Percentiles rank a stretch among this genome's conserved stretches.
Evolutionary conservation across 2,888 invertebrate genomes (phyloP).

Genomic region (Troides aeacus): DNA sequence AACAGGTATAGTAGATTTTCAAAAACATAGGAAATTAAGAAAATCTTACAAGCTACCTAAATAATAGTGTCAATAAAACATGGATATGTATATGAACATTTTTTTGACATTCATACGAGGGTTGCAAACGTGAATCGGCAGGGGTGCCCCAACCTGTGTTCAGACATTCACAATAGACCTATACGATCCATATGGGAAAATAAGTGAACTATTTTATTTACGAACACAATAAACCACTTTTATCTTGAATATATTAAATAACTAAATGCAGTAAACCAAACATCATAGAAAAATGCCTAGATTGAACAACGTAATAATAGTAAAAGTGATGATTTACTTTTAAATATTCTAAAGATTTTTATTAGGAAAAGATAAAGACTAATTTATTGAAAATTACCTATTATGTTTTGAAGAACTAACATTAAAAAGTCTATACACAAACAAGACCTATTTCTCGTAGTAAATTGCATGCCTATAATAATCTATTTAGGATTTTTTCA

Average conservation of each 20-base stretch:
- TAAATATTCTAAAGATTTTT: no score
- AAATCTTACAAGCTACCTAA: slow-evolving; percentile 4
- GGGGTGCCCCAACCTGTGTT: slow-evolving; percentile 65
- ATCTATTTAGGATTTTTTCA: no score
- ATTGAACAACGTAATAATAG: no score
- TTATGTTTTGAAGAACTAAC: no score
- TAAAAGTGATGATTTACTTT: no score
- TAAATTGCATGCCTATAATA: no score
- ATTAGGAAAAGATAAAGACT: no score
- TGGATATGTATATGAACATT: slow-evolving; percentile 43
- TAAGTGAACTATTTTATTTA: slow-evolving; percentile 78
- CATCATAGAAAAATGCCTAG: neutral
- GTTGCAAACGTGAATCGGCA: slow-evolving; percentile 57
- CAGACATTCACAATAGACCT: slow-evolving; percentile 57
- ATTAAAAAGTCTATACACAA: no score
- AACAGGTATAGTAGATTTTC: no score
- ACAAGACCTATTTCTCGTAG: no score
- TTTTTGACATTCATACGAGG: slow-evolving; percentile 75
- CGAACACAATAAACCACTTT: slow-evolving; percentile 78
- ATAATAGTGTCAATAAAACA: slow-evolving; percentile 50
- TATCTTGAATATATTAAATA: slow-evolving; percentile 57
- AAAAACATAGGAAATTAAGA: neutral
- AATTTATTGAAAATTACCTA: no score
- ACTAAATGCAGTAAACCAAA: neutral
- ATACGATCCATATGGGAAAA: slow-evolving; percentile 65